Percentiles rank a stretch among this genome's conserved stretches.
Evolutionary conservation across 1,140 invertebrate species (phyloP).

Genomic region (Ceratitis capitata): DNA sequence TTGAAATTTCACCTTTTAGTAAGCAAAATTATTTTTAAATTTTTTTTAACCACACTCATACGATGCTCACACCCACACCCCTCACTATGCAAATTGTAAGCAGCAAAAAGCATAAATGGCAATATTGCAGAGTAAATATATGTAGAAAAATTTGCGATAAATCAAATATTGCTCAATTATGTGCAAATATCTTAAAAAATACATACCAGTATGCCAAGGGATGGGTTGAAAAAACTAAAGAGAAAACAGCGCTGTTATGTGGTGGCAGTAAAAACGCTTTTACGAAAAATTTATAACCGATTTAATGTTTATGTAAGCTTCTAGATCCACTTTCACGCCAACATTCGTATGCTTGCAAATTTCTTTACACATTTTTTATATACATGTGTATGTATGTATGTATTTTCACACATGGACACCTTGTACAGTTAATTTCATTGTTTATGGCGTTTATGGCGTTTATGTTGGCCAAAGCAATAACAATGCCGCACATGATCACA

Average conservation of each 20-base stretch:
- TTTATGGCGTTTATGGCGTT: neutral
- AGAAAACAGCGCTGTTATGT: neutral
- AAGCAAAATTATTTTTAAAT: neutral
- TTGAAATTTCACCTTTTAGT: neutral
- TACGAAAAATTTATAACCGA: neutral
- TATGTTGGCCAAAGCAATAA: too few relatives aligned
- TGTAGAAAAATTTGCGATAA: neutral
- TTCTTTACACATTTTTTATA: neutral
- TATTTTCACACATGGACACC: neutral
- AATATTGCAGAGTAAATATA: neutral
- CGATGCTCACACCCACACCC: neutral
- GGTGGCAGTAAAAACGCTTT: neutral
- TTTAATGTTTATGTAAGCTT: neutral
- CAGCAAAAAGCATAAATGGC: neutral
- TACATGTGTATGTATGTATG: neutral
- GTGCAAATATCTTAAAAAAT: neutral
- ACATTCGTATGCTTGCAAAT: neutral
- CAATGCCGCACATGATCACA: neutral
- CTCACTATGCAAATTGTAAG: too few relatives aligned
- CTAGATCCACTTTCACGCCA: neutral
- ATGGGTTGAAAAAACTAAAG: neutral
- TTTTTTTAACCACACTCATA: too few relatives aligned
- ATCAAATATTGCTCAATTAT: slow-evolving; percentile 20
- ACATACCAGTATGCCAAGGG: neutral
- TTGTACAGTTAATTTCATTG: neutral